Conservation (phyloP, 1,140 invertebrate genomes). For the Geopemphigus sp. region DNA sequence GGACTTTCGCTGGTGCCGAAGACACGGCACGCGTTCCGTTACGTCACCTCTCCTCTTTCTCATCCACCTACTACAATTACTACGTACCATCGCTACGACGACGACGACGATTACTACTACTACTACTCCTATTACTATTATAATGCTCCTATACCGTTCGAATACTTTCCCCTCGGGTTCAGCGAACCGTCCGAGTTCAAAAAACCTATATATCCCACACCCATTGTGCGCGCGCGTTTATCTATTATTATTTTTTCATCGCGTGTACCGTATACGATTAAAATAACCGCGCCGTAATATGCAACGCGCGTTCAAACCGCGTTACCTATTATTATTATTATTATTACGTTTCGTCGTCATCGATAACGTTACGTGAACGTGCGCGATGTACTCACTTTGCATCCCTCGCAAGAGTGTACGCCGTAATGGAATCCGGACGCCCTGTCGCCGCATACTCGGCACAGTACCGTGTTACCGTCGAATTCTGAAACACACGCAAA, state of each 20-base stretch:
- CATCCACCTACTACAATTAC: too few relatives aligned
- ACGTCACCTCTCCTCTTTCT: conserved; percentile 34
- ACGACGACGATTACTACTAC: neutral
- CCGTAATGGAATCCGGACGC: conserved; percentile 99
- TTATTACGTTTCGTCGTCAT: neutral
- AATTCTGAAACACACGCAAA: conserved; percentile 78
- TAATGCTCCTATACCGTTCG: neutral
- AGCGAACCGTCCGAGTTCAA: conserved; percentile 1
- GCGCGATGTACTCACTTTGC: conserved; percentile 82
- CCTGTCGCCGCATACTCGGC: conserved; percentile 98
- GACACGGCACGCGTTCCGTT: conserved; percentile 27
- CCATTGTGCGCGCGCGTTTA: neutral
- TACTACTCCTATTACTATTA: neutral
- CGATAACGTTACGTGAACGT: neutral
- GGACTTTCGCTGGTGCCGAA: conserved; percentile 31
- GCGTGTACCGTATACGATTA: neutral
- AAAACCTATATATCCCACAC: conserved; percentile 1
- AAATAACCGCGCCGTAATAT: neutral
- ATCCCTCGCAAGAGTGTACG: conserved; percentile 98
- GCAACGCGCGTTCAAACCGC: too few relatives aligned
- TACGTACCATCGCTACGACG: too few relatives aligned
- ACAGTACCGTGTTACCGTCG: conserved; percentile 95
- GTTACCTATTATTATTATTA: too few relatives aligned
- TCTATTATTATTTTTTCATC: conserved; percentile 21
- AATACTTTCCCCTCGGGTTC: conserved; percentile 29